A percentile compares a stretch with the other conserved stretches of the same genome.
Conservation (phyloP, 1,140 invertebrate genomes). For the Bilobella aurantiaca region DNA sequence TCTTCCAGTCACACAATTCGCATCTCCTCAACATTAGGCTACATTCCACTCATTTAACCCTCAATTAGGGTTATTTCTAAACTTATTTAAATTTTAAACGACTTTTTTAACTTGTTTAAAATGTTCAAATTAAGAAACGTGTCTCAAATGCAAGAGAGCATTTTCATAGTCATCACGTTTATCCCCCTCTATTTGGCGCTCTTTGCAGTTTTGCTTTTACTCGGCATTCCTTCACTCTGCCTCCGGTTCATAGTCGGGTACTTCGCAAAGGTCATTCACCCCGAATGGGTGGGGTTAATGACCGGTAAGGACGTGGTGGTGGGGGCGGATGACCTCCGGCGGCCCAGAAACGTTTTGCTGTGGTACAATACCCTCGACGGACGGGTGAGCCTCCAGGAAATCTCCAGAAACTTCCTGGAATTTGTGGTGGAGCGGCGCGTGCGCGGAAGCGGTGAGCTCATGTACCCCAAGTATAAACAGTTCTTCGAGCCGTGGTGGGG, state of each 20-base stretch:
- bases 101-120: no score
- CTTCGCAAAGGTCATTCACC: background rate
- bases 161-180: no score
- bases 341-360: background rate
- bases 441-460: background rate
- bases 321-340: background rate
- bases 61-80: background rate
- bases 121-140: no score
- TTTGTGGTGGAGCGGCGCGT: background rate
- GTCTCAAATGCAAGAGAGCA: no score
- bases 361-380: background rate
- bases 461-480: conserved; percentile 9
- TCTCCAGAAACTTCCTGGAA: background rate
- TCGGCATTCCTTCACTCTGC: background rate
- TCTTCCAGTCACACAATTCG: background rate
- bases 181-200: background rate
- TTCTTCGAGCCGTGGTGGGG: conserved; percentile 1
- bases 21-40: background rate
- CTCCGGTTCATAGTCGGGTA: background rate
- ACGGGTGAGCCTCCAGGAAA: background rate
- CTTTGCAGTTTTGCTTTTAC: background rate
- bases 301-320: background rate
- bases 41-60: background rate
- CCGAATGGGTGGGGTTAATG: background rate
- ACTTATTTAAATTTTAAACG: background rate